A percentile compares a stretch with the other conserved stretches of the same genome.
These are phyloP conservation scores for Rhegmatorhina hoffmannsi DNA, from an alignment of 2,113 vertebrate genomes.

Conservation along the genomic window DNA sequence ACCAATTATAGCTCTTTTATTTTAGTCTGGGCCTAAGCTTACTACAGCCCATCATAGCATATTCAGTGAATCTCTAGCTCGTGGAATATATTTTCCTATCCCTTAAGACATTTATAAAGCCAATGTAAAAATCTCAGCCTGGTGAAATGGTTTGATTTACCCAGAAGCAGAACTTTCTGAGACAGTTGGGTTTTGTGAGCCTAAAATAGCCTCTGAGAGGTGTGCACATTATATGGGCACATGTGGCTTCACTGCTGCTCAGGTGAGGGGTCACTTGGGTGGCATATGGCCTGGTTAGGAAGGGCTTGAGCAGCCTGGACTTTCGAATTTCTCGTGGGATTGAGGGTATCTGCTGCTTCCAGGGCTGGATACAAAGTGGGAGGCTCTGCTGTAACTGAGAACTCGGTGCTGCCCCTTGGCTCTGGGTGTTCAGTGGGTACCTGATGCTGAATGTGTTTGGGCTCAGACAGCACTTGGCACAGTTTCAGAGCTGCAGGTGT, in stretches of 20 bases:
- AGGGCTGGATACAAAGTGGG: not conserved
- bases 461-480: not conserved
- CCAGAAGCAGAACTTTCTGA: not conserved
- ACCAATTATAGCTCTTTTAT: constrained; percentile 2
- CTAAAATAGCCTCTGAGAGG: not conserved
- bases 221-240: too few species aligned
- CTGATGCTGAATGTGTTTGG: not conserved
- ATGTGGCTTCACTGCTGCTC: rapidly evolving
- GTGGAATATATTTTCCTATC: not conserved
- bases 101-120: not conserved
- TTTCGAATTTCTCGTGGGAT: not conserved
- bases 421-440: rapidly evolving
- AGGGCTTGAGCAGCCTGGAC: not conserved
- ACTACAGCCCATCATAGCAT: not conserved
- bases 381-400: not conserved
- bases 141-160: not conserved
- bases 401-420: not conserved
- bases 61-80: not conserved
- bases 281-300: not conserved
- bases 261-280: not conserved
- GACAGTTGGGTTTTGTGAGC: not conserved
- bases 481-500: not conserved
- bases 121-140: not conserved
- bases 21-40: not conserved
- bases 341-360: not conserved